These are phyloP conservation scores for Eustalomyia histrio DNA, from an alignment of 2,888 invertebrate genomes.

Conservation along the genomic window DNA sequence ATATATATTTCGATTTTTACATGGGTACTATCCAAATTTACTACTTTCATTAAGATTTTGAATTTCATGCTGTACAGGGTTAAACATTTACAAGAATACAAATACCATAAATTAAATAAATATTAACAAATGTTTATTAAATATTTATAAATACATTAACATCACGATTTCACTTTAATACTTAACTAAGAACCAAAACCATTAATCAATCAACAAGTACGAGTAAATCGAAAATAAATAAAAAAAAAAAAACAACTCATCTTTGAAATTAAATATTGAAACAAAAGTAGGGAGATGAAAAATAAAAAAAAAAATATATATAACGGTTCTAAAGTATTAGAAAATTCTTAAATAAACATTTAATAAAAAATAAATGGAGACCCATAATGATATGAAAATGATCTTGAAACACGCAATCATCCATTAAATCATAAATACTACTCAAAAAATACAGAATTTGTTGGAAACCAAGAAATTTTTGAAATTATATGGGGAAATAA, in stretches of 20 bases:
- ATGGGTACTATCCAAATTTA: too few species aligned
- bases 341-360: neutral
- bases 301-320: neutral
- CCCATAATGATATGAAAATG: neutral
- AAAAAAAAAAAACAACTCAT: neutral
- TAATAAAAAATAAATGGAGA: neutral
- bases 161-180: neutral
- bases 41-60: too few species aligned
- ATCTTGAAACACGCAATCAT: slow-evolving; percentile 1
- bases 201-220: slow-evolving; percentile 7
- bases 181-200: neutral
- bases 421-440: neutral
- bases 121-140: slow-evolving; percentile 1
- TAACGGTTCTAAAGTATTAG: neutral
- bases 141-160: neutral
- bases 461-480: neutral
- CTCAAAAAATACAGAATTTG: neutral
- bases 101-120: neutral
- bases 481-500: neutral
- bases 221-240: neutral
- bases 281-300: too few species aligned
- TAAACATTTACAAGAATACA: neutral
- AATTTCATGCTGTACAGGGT: too few species aligned
- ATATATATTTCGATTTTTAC: too few species aligned
- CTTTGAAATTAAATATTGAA: neutral